Evolutionary conservation across 2,113 vertebrate species (phyloP), one percentile per base, ranked within the genome.

Genomic region (Delphinus delphis): DNA sequence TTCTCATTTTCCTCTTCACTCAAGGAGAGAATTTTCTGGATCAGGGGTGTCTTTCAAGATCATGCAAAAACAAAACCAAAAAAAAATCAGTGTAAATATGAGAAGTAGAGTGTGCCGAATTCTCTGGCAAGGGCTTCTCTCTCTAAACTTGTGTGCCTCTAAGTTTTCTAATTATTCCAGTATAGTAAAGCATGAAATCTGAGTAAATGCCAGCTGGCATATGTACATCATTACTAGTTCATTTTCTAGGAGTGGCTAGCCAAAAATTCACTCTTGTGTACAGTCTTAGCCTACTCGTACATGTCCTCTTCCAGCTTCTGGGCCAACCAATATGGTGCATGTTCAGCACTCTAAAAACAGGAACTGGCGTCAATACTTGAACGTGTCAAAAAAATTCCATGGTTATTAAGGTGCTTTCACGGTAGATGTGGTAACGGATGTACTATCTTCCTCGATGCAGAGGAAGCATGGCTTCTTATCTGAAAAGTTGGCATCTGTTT

Each of bases 151-250:
- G 33, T 80, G 65, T 83, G 81, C 80, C 63, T 96, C 44, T 95
- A 90, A 94, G 81, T 88, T 92, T 96, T 96, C 41, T 94, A 95
- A 97, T 94, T 97, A 97, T 95, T 90, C n/a, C 33, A 89, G 47
- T 79, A 92, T 53, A 93, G 88, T 90, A 87, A 97, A 98, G 95
- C 86, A 95, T 87, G 94, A 97, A 96, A 90, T 47, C 25, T 60
- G 55, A 79, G 68, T 76, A 84, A 95, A 95, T 91, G 96, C 95
- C 97, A 97, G 95, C 95, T 98, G 98, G 98, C 94, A 67, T 86
- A 47, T 95, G 87, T 88, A 93, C 96, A 79, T 91, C 93, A 94
- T 95, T 98, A 73, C 91, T 93, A 83, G 76, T 95, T 97, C 88
- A 62, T 97, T 97, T 97, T 97, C 91, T 80, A 88, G 73, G 63